Evolutionary conservation across 1,140 invertebrate species (phyloP), one percentile per base, ranked within the genome.

Genomic region (Aphis gossypii): DNA sequence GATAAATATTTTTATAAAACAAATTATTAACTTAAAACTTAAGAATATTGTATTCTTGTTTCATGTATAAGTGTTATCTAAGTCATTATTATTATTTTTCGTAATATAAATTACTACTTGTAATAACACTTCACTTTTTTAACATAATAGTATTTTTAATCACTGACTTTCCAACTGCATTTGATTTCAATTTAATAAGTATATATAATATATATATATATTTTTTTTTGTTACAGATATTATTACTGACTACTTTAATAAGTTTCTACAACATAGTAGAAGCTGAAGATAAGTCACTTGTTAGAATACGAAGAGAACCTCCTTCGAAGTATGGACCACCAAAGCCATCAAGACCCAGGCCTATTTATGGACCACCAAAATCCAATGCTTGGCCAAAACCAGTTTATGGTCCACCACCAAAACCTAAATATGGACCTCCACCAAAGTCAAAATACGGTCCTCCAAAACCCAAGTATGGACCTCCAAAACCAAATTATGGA

Each of bases 401-500:
- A 35, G 76, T 46, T 48, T 94, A 94, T 82, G 94, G 94, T 21
- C 94, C 94, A 30, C 94, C 94, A 35, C 93, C 93, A 76, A 94
- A 94, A 94, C 94, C 94, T 38, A 84, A 94, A 11, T 95, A 96
- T 93, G 95, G 95, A 54, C 95, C 95, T 56, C 94, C 94, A 25
- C 94, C 94, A 51, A 94, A 94, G 86, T n/a, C 93, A 25, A 94
- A 86, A 46, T 94, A 94, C 84, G 94, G 94, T 23, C 87, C 94
- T 91, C 94, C 94, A 23, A 94, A 94, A 87, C 92, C 93, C 23
- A 91, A 51, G 30, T 94, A 94, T 82, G 94, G 94, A 18, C 95
- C 95, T 25, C 95, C 95, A 46, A 95, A 96, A 95, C 94, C 94
- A 35, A 48, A 94, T 90, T 95, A 95, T 89, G 95, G 95, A 14